Percentiles rank a stretch among this genome's conserved stretches.
phyloP scores from a whole-genome alignment of 2,113 vertebrate genomes.

The Laticauda colubrina region DNA sequence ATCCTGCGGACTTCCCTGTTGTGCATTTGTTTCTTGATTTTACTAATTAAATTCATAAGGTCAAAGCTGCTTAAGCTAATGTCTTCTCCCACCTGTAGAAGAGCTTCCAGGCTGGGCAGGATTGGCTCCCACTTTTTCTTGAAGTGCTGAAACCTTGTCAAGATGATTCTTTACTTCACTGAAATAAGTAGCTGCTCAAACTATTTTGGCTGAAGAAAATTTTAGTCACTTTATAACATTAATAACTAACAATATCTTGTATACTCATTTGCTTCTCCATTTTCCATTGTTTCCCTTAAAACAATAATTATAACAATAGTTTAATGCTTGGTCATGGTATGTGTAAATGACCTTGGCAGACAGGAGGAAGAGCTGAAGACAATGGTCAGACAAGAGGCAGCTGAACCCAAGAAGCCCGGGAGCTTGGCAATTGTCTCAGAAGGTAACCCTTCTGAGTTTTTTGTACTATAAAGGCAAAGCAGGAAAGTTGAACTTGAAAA shows the following conservation, averaged over 20 bases:
- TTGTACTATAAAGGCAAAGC: background rate
- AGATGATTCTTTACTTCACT: background rate
- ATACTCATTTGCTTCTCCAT: background rate
- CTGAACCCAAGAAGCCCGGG: background rate
- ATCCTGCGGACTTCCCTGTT: background rate
- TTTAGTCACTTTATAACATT: background rate
- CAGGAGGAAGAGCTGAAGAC: background rate
- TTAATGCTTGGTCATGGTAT: slow-evolving; percentile 9
- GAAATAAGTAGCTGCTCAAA: background rate
- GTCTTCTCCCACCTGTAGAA: background rate
- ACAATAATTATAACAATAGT: slow-evolving; percentile 30
- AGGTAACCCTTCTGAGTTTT: background rate
- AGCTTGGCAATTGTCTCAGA: background rate
- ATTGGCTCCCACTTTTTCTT: background rate
- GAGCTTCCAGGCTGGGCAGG: background rate
- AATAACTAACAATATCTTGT: background rate
- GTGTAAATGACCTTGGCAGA: background rate
- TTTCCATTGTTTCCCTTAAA: background rate
- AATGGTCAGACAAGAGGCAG: background rate
- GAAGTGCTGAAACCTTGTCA: background rate
- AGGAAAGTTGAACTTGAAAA: background rate
- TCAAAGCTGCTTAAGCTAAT: background rate
- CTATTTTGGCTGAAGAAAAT: background rate
- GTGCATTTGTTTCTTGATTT: background rate
- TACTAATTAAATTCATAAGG: background rate